Evolutionary conservation across 1,140 invertebrate genomes (phyloP).

Genomic region (Diorhabda sublineata): DNA sequence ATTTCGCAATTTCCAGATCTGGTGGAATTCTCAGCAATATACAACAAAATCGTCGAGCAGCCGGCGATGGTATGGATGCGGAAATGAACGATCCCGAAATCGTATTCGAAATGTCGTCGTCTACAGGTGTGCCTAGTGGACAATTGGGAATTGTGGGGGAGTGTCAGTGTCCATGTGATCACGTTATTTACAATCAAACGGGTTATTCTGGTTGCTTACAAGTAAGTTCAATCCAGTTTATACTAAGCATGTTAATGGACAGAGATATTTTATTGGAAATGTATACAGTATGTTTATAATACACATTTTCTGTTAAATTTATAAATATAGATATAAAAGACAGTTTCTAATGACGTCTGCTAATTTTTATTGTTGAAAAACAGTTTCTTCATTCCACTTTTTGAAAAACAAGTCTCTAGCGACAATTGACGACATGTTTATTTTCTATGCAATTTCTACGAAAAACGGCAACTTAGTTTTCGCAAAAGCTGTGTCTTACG

Average conservation of each 20-base stretch:
- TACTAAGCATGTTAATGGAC: neutral
- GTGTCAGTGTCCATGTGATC: conserved; percentile 44
- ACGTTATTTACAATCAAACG: conserved; percentile 41
- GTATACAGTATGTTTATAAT: neutral
- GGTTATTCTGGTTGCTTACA: conserved; percentile 43
- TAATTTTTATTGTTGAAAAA: too few relatives aligned
- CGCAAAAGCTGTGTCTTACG: too few relatives aligned
- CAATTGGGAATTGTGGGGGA: conserved; percentile 37
- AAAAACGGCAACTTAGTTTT: too few relatives aligned
- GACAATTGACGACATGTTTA: too few relatives aligned
- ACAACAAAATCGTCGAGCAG: conserved; percentile 34
- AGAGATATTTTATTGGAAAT: neutral
- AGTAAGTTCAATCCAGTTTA: conserved; percentile 29
- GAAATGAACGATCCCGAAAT: conserved; percentile 44
- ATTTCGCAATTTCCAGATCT: neutral
- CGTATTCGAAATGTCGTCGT: conserved; percentile 35
- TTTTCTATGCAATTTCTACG: too few relatives aligned
- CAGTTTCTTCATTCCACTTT: too few relatives aligned
- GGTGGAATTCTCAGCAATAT: neutral
- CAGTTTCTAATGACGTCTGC: too few relatives aligned
- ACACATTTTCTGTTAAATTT: too few relatives aligned
- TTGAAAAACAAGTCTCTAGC: too few relatives aligned
- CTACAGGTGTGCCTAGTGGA: neutral
- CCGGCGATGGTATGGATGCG: conserved; percentile 43
- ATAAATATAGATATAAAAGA: too few relatives aligned